These are phyloP conservation scores for Gulo gulo DNA, from an alignment of 2,113 vertebrate species.

Conservation along the genomic window DNA sequence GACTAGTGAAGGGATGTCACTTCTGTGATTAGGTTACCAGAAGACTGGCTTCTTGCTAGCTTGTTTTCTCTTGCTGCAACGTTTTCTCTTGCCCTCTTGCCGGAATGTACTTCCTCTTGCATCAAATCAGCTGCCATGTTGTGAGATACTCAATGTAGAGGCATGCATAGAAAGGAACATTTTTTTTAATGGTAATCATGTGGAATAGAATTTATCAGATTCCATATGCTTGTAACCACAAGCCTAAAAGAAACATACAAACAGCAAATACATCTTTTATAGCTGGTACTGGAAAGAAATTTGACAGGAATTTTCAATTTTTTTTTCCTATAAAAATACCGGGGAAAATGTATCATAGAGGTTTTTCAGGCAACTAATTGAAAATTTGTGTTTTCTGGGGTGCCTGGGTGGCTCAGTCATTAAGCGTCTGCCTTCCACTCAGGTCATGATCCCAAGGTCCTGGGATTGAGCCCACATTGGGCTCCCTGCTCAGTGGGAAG, in stretches of 20 bases:
- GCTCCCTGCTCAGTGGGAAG: no score
- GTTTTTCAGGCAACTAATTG: neutral
- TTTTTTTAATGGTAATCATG: neutral
- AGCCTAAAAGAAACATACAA: neutral
- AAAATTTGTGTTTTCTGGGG: neutral
- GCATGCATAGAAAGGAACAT: neutral
- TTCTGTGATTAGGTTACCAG: constrained; percentile 27
- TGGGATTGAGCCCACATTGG: no score
- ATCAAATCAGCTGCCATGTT: neutral
- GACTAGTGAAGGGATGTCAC: neutral
- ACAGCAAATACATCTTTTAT: neutral
- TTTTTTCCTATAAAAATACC: neutral
- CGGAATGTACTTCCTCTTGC: neutral
- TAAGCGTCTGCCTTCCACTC: no score
- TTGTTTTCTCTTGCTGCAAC: neutral
- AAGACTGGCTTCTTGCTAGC: neutral
- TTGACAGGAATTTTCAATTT: neutral
- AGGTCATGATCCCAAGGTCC: no score
- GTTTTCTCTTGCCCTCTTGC: neutral
- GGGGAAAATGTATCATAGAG: neutral
- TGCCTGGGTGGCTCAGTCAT: no score
- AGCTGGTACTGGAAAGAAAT: neutral
- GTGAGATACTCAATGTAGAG: neutral
- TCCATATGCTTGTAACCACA: neutral
- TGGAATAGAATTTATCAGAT: neutral